Conservation (phyloP, 2,888 invertebrate species). For the Metacarcinus magister region DNA sequence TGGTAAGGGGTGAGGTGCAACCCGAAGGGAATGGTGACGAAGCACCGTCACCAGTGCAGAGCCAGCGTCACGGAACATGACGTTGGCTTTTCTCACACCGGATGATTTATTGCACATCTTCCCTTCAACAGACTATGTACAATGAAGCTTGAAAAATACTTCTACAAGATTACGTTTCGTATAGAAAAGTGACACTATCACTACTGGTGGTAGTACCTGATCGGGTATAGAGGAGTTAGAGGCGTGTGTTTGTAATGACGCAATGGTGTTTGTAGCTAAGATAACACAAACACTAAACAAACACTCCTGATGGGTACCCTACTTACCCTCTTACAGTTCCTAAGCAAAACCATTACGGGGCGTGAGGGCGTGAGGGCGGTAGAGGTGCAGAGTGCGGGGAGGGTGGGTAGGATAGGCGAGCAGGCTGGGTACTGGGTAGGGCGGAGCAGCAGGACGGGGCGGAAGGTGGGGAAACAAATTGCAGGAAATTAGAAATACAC, state of each 20-base stretch:
- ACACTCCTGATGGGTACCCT: constrained; percentile 41
- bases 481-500: background rate
- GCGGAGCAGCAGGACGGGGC: background rate
- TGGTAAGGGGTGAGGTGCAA: background rate
- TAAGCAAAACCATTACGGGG: background rate
- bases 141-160: background rate
- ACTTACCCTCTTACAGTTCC: background rate
- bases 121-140: background rate
- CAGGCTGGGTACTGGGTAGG: background rate
- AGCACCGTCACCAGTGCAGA: background rate
- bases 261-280: background rate
- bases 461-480: background rate
- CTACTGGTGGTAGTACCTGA: background rate
- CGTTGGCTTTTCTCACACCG: background rate
- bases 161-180: background rate
- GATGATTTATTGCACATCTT: constrained; percentile 28
- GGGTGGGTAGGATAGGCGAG: background rate
- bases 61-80: constrained; percentile 32
- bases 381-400: background rate
- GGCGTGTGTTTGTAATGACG: constrained; percentile 16
- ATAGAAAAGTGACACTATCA: background rate
- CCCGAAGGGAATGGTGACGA: background rate
- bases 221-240: background rate
- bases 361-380: background rate
- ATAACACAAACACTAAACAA: constrained; percentile 38